Evolutionary conservation across 2,888 invertebrate genomes (phyloP).

Genomic region (Conus canariensis): DNA sequence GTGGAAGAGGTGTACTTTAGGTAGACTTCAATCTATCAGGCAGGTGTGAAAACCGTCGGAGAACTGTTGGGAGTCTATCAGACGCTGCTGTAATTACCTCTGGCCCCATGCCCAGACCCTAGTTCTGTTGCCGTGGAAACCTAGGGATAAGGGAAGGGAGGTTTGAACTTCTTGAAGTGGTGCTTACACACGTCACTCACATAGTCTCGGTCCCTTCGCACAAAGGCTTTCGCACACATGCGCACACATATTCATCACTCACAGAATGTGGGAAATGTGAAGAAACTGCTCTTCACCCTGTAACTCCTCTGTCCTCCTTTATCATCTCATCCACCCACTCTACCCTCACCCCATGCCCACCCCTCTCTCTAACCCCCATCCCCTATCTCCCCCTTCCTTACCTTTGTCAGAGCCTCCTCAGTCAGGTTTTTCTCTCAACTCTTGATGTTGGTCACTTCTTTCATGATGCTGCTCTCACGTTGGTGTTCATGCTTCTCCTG

Average conservation of each 20-base stretch:
- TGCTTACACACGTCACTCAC: background rate
- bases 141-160: background rate
- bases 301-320: background rate
- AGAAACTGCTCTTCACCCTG: background rate
- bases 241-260: too few species aligned
- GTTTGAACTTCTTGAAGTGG: background rate
- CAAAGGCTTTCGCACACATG: too few species aligned
- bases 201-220: background rate
- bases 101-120: conserved; percentile 4
- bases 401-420: background rate
- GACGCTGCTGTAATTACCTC: conserved; percentile 1
- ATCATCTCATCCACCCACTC: background rate
- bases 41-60: conserved; percentile 20
- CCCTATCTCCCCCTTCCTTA: background rate
- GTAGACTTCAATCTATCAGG: conserved; percentile 8
- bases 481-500: too few species aligned
- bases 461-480: too few species aligned
- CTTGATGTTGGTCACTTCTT: too few species aligned
- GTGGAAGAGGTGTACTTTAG: background rate
- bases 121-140: conserved; percentile 17
- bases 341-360: background rate
- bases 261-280: background rate
- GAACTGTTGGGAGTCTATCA: background rate
- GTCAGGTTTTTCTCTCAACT: too few species aligned
- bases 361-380: background rate